Evolutionary conservation across 2,888 invertebrate species (phyloP).

Genomic region (Xestia rhomboidea): DNA sequence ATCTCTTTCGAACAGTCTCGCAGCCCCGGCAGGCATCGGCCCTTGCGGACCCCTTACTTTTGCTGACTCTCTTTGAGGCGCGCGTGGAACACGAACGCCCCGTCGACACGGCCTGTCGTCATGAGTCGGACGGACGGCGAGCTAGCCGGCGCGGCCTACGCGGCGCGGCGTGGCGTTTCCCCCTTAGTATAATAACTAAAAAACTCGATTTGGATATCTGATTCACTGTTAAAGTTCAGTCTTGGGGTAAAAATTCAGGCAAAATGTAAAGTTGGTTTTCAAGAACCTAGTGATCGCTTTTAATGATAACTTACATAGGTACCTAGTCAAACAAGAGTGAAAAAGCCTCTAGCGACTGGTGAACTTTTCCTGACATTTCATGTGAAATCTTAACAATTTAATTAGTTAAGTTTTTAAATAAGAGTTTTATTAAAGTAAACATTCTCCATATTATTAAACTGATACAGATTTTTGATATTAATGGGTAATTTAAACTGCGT

Average conservation of each 20-base stretch:
- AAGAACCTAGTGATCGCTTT: not conserved
- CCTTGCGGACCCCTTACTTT: too few species aligned
- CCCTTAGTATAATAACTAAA: too few species aligned
- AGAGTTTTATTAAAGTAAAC: slow-evolving; percentile 33
- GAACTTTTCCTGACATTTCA: slow-evolving; percentile 49
- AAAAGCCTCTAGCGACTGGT: slow-evolving; percentile 14
- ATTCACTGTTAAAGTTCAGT: not conserved
- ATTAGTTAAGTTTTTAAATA: slow-evolving; percentile 28
- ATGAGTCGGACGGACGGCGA: too few species aligned
- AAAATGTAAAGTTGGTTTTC: not conserved
- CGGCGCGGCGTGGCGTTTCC: too few species aligned
- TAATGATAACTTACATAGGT: not conserved
- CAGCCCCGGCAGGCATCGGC: too few species aligned
- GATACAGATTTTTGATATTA: slow-evolving; percentile 54
- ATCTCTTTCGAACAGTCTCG: too few species aligned
- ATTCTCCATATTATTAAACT: slow-evolving; percentile 41
- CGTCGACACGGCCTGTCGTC: too few species aligned
- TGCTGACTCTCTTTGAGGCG: too few species aligned
- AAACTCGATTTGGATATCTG: not conserved
- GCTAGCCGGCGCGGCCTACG: too few species aligned
- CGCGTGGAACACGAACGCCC: too few species aligned
- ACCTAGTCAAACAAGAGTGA: not conserved
- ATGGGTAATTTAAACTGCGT: slow-evolving; percentile 14
- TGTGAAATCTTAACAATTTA: slow-evolving; percentile 38
- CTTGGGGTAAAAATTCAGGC: not conserved